Conservation (phyloP, 2,113 vertebrate genomes). For the Diadophis punctatus region DNA sequence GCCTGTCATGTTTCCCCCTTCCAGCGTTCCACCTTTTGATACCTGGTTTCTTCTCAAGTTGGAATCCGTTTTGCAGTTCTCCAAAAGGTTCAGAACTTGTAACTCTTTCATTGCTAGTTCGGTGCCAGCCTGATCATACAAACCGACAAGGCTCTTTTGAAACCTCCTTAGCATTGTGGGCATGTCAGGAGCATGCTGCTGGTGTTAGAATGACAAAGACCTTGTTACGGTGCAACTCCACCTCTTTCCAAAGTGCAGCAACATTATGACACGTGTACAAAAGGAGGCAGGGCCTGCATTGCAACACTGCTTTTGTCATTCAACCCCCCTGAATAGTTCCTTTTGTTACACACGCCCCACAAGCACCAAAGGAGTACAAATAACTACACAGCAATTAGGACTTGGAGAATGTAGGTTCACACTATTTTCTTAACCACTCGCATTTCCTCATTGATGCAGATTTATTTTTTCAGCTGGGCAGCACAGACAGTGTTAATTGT, state of each 20-base stretch:
- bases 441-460: not conserved
- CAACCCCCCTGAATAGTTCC: constrained; percentile 17
- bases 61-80: not conserved
- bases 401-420: constrained; percentile 12
- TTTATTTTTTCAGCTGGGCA: constrained; percentile 11
- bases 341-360: constrained; percentile 40
- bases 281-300: not conserved
- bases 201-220: not conserved
- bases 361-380: constrained; percentile 16
- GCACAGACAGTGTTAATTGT: not conserved
- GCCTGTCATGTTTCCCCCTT: not conserved
- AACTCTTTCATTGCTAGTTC: not conserved
- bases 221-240: not conserved
- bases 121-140: not conserved
- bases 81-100: not conserved
- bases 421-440: not conserved
- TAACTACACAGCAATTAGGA: constrained; percentile 3
- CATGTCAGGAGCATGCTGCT: not conserved
- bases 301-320: not conserved
- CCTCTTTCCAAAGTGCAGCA: not conserved
- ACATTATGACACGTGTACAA: not conserved
- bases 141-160: not conserved
- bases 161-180: not conserved
- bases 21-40: not conserved
- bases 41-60: not conserved